Conservation (phyloP, 1,140 invertebrate genomes). For the Magallana ariakensis region DNA sequence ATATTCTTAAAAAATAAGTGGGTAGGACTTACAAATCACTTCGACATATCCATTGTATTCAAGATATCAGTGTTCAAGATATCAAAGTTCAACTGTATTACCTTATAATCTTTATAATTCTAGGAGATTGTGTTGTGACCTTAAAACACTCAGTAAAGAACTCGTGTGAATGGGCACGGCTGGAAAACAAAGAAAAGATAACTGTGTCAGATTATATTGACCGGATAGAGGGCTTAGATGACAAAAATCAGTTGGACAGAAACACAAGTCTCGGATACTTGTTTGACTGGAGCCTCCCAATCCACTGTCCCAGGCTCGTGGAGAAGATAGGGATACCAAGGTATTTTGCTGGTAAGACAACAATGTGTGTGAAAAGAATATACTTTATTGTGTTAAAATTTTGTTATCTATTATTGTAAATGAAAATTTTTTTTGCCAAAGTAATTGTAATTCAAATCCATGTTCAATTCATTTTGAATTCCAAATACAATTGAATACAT, state of each 20-base stretch:
- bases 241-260: neutral
- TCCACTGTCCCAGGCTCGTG: constrained; percentile 70
- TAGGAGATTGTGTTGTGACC: constrained; percentile 63
- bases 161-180: constrained; percentile 71
- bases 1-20: no score
- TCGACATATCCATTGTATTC: no score
- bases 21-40: no score
- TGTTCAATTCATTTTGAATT: no score
- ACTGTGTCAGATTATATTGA: constrained; percentile 66
- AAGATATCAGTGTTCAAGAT: no score
- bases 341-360: constrained; percentile 71
- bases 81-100: no score
- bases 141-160: constrained; percentile 65
- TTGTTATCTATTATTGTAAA: no score
- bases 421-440: no score
- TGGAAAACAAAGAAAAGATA: constrained; percentile 62
- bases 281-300: constrained; percentile 77
- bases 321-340: constrained; percentile 70
- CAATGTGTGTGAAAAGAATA: neutral
- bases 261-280: constrained; percentile 60
- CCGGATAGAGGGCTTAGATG: constrained; percentile 42
- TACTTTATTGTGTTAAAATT: no score
- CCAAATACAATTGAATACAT: no score
- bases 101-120: constrained; percentile 6
- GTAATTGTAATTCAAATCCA: no score